phyloP scores from a whole-genome alignment of 2,797 vertebrate genomes.

The Masticophis lateralis region DNA sequence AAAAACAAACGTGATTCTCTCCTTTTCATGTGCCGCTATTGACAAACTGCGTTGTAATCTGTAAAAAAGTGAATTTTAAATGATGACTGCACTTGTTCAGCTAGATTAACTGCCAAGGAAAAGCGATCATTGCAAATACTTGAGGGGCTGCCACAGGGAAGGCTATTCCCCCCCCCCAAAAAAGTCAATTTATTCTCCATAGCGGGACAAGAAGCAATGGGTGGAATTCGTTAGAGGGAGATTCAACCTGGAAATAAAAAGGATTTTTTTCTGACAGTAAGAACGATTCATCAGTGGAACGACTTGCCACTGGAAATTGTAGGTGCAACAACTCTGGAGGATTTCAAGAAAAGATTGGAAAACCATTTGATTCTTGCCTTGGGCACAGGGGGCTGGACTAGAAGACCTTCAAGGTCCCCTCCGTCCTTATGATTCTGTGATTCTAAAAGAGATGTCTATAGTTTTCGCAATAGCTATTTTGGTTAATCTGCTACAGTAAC shows the following conservation, averaged over 20 bases:
- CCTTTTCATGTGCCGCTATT: background rate
- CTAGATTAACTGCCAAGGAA: background rate
- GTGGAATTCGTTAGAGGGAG: background rate
- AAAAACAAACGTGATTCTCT: background rate
- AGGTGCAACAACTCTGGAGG: background rate
- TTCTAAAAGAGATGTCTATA: background rate
- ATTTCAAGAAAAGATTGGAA: background rate
- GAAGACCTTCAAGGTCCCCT: background rate
- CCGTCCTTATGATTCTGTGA: background rate
- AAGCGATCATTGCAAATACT: background rate
- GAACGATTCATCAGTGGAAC: background rate
- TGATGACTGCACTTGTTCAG: background rate
- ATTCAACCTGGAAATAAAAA: background rate
- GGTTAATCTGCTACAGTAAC: background rate
- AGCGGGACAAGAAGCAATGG: background rate
- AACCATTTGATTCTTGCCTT: background rate
- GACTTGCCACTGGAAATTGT: background rate
- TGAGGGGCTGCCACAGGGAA: background rate
- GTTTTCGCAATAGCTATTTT: background rate
- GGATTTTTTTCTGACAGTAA: background rate
- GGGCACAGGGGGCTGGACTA: background rate
- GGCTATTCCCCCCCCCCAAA: accelerated
- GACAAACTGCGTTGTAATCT: background rate
- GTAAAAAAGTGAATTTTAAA: background rate
- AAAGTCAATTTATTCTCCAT: background rate